Base-by-base conservation (phyloP, 2,797 vertebrate genomes). In the Chaetophractus vellerosus region DNA sequence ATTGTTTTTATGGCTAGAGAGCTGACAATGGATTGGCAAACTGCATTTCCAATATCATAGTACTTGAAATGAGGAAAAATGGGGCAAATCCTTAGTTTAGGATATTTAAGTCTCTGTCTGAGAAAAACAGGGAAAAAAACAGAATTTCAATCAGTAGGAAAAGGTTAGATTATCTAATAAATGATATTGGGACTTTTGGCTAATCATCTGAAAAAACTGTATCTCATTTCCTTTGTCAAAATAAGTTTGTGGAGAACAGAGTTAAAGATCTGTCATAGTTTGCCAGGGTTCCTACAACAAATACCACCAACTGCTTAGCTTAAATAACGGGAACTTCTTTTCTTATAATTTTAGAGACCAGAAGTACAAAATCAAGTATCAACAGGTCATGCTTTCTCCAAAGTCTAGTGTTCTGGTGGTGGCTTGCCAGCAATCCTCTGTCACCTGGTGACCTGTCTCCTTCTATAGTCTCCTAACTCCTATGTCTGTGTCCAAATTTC, bases 161-260 rank as follows among this genome's bases (percentile, higher is more conserved):
- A 41, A 81, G 71, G 12, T 68, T 66, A 89, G 79, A 36, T 57
- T 50, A 76, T 75, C 71, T 84, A 64, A 11, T 91, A 91, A 78
- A 9, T 38, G 28, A 61, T 52, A 69, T 18, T 63, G 59, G 59
- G 71, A 63, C 26, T 61, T 91, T 36, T 85, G 45, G 23, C 36
- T 71, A 75, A 93, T n/a, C n/a, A 80, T 71, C 24, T 80, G 31
- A 55, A 36, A 64, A 88, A 9, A 38, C 18, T 18, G 10, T 41
- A n/a, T n/a, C 28, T 92, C 21, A 89, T 2, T 75, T 23, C 55
- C 85, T 93, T 81, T 23, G 85, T 9, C 68, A 75, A 74, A 57
- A 69, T 61, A 50, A 23, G 21, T 95, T 55, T 75, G 14, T 80
- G 21, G n/a, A 19, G 21, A 33, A 14, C 24, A 71, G 21, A 68